These are phyloP conservation scores for Zygogramma bicolorata DNA, from an alignment of 2,888 invertebrate species.

Conservation along the genomic window DNA sequence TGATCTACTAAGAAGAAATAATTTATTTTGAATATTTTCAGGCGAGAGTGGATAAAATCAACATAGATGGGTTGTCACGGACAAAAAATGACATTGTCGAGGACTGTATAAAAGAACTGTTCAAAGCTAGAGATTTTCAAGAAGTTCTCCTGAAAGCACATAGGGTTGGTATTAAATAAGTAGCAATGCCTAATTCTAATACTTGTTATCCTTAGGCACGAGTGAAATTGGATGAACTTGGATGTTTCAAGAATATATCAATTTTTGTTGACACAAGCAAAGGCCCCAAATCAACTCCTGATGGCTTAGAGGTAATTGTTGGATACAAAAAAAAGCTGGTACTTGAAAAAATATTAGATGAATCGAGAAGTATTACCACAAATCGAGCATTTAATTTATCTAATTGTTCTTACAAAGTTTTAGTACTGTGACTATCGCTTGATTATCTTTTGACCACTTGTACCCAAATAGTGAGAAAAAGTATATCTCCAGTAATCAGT, in stretches of 20 bases:
- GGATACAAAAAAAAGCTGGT: no score
- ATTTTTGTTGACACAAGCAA: slow-evolving; percentile 90
- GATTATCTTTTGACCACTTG: no score
- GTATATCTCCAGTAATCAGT: no score
- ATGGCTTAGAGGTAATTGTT: slow-evolving; percentile 88
- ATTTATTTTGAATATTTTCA: no score
- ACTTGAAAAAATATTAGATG: no score
- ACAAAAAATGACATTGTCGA: slow-evolving; percentile 92
- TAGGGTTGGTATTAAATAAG: slow-evolving; percentile 65
- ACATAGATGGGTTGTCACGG: slow-evolving; percentile 85
- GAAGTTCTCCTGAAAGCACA: slow-evolving; percentile 82
- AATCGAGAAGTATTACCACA: no score
- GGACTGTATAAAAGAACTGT: slow-evolving; percentile 83
- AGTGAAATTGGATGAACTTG: slow-evolving; percentile 82
- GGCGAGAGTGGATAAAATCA: slow-evolving; percentile 88
- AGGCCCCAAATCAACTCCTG: slow-evolving; percentile 80
- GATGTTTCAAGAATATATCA: slow-evolving; percentile 89
- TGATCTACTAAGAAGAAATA: no score
- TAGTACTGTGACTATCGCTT: no score
- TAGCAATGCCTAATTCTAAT: slow-evolving; percentile 8
- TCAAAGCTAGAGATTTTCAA: slow-evolving; percentile 87
- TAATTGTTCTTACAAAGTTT: no score
- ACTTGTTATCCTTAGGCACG: slow-evolving; percentile 71
- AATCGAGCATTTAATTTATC: no score
- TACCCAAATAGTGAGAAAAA: no score